Conservation (phyloP, 1,140 invertebrate genomes). For the Anastatus disparis region DNA sequence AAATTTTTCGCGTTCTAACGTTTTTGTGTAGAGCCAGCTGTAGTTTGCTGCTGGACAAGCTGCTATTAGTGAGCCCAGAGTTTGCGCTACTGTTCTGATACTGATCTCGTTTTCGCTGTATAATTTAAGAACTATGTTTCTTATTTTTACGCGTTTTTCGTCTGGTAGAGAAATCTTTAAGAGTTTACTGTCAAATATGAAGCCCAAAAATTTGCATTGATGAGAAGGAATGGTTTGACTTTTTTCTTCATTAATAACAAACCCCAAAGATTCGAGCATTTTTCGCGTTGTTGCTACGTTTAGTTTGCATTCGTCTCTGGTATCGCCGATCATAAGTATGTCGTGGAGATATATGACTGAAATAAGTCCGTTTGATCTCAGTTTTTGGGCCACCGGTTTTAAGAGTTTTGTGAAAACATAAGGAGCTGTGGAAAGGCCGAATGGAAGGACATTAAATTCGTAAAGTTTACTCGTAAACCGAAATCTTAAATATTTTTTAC, state of each 20-base stretch:
- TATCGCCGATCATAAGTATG: slow-evolving; percentile 6
- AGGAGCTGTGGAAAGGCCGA: slow-evolving; percentile 31
- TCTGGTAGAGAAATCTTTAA: no score
- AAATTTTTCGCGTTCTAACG: slow-evolving; percentile 37
- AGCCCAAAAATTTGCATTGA: slow-evolving; percentile 20
- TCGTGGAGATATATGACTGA: slow-evolving; percentile 31
- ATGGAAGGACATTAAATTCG: slow-evolving; percentile 28
- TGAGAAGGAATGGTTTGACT: not conserved
- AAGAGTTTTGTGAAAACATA: slow-evolving; percentile 33
- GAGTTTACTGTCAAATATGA: not conserved
- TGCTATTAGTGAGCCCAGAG: slow-evolving; percentile 22
- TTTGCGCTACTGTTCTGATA: not conserved
- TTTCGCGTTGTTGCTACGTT: not conserved
- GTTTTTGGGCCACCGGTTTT: slow-evolving; percentile 14
- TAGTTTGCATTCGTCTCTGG: not conserved
- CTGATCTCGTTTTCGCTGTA: no score
- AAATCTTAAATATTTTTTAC: slow-evolving; percentile 32
- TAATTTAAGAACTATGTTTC: slow-evolving; percentile 9
- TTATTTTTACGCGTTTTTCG: not conserved
- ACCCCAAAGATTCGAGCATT: slow-evolving; percentile 23
- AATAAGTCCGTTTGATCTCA: not conserved
- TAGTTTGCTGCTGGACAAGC: slow-evolving; percentile 28
- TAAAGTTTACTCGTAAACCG: slow-evolving; percentile 25
- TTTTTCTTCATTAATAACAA: slow-evolving; percentile 33
- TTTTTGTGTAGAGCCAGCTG: slow-evolving; percentile 38